Evolutionary conservation across 1,140 invertebrate genomes (phyloP).

Genomic region (Orius laevigatus): DNA sequence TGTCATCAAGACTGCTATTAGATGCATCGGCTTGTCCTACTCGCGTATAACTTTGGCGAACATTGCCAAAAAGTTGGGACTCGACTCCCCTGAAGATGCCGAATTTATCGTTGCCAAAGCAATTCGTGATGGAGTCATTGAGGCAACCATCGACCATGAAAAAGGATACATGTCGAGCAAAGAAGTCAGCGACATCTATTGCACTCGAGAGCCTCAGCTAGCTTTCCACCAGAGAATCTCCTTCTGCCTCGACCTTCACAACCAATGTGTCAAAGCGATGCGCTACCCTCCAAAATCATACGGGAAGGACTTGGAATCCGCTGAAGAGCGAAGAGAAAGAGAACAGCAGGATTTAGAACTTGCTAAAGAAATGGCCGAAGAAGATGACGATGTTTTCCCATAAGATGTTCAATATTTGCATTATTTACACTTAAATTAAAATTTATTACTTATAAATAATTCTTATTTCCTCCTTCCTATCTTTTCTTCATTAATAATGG

Average conservation of each 20-base stretch:
- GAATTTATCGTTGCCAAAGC: constrained; percentile 99
- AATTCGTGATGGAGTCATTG: constrained; percentile 97
- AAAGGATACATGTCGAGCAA: constrained; percentile 83
- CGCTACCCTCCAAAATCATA: constrained; percentile 97
- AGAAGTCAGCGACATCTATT: constrained; percentile 93
- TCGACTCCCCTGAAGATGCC: constrained; percentile 92
- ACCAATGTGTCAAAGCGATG: constrained; percentile 97
- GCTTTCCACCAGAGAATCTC: constrained; percentile 96
- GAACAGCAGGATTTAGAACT: constrained; percentile 95
- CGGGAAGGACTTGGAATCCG: constrained; percentile 93
- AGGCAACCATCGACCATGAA: constrained; percentile 90
- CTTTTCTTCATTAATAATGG: too few relatives aligned
- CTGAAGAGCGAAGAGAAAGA: constrained; percentile 85
- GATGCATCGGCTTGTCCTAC: constrained; percentile 92
- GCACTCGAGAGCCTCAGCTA: constrained; percentile 86
- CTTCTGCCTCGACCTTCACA: constrained; percentile 94
- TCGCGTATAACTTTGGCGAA: constrained; percentile 89
- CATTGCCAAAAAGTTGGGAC: constrained; percentile 80
- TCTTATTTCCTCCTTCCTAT: too few relatives aligned
- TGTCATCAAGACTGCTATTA: constrained; percentile 97
- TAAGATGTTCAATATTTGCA: constrained; percentile 23
- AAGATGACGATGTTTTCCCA: constrained; percentile 86
- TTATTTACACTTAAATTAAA: background rate
- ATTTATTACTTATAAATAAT: constrained; percentile 4
- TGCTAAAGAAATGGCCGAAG: constrained; percentile 97